Percentiles rank a stretch among this genome's conserved stretches.
Evolutionary conservation across 2,113 vertebrate genomes (phyloP).

Genomic region (Bambusicola thoracicus): DNA sequence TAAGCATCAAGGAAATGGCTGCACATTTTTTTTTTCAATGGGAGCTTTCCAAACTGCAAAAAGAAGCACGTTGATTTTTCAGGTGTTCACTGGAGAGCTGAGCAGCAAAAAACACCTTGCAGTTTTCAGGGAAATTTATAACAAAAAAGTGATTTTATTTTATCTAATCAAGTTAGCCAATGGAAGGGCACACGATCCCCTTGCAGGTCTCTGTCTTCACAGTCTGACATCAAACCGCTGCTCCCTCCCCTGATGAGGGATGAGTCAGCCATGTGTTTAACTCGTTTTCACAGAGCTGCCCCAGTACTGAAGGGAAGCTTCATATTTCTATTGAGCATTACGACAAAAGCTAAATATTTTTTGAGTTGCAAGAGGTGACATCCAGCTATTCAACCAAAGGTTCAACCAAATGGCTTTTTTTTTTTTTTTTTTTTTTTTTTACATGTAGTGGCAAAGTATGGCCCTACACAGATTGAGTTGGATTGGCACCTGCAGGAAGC

Average conservation of each 20-base stretch:
- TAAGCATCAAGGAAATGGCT: neutral
- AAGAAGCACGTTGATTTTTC: neutral
- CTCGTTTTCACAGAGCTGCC: neutral
- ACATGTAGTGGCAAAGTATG: neutral
- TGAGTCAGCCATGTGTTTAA: neutral
- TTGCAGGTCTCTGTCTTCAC: neutral
- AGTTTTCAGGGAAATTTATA: neutral
- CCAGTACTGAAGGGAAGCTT: neutral
- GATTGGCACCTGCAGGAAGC: neutral
- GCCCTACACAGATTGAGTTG: neutral
- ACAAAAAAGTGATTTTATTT: neutral
- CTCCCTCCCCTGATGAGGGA: neutral
- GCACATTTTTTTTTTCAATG: neutral
- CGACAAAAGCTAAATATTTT: neutral
- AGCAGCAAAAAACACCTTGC: neutral
- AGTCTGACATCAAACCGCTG: neutral
- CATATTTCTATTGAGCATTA: neutral
- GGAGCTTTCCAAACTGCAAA: neutral
- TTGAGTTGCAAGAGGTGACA: neutral
- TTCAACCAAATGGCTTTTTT: no score
- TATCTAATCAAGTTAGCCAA: neutral
- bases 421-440: fast-evolving
- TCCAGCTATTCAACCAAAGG: neutral
- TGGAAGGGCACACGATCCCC: neutral
- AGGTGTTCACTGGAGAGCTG: neutral